Evolutionary conservation across 2,113 vertebrate species (phyloP), one percentile per base, ranked within the genome.

Genomic region (Rafetus swinhoei): DNA sequence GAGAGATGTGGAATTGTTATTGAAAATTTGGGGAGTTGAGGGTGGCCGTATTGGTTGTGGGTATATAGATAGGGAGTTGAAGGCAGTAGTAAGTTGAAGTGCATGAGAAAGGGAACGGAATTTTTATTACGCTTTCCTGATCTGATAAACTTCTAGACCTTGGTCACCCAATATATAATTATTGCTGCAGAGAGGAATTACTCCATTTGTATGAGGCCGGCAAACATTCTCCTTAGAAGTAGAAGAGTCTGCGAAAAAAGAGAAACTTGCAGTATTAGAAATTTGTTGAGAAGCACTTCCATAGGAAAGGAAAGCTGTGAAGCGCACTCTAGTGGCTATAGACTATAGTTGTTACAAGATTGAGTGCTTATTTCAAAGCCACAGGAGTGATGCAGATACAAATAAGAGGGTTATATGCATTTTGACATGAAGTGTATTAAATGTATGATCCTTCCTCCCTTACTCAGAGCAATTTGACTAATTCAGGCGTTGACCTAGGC

Each of bases 321-420:
- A 65, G 95, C 95, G 91, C 97, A 96, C 96, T 90, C 96, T 97
- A 97, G 96, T 97, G 97, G 96, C 90, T 88, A 90, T 1, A 3
- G 35, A 3, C 1, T 14, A 25, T 91, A 84, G 87, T 32, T 2
- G 62, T 59, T 45, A 45, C 1, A 35, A 11, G 77, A 25, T 12
- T 2, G 89, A 29, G 15, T 39, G 60, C 81, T 79, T 82, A 0
- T 0, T 1, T 5, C 0, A 3, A 29, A 45, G 84, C 80, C 69
- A 86, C 9, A 1, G 2, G 56, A 85, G 79, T 32, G 80, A n/a
- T 84, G 53, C 54, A 76, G 52, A 1, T 80, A 81, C 39, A 69
- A 88, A 39, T 1, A 45, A 56, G 35, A 91, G 74, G 74, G 24
- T 6, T 76, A 7, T 27, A 27, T 50, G 22, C 10, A 15, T 77